Evolutionary conservation across 2,113 vertebrate genomes (phyloP).

Genomic region (Climacteris rufus): DNA sequence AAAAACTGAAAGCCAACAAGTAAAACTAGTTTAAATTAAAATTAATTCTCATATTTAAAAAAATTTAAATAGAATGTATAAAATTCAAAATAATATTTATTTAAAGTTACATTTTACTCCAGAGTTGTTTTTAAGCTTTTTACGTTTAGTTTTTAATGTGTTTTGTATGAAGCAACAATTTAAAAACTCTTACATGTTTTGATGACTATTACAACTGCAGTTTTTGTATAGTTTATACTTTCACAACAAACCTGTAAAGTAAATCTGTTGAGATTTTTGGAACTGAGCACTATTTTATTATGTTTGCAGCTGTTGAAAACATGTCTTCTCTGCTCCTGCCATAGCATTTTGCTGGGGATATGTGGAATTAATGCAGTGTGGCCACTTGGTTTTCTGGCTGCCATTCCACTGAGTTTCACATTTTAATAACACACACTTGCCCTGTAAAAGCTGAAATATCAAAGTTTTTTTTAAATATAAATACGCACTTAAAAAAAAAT

Average conservation of each 20-base stretch:
- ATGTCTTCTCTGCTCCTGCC: not conserved
- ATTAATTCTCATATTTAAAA: not conserved
- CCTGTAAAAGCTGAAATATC: not conserved
- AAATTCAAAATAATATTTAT: not conserved
- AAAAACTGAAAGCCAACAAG: not conserved
- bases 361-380: not conserved
- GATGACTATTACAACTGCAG: not conserved
- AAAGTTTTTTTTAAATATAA: not conserved
- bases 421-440: not conserved
- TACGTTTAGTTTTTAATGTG: not conserved
- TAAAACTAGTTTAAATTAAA: not conserved
- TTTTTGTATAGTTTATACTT: not conserved
- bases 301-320: not conserved
- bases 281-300: not conserved
- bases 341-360: not conserved
- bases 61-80: not conserved
- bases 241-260: not conserved
- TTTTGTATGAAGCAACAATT: not conserved
- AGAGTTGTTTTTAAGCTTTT: not conserved
- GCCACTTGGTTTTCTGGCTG: not conserved
- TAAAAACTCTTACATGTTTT: not conserved
- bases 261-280: not conserved
- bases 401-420: not conserved
- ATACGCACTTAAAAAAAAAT: not conserved
- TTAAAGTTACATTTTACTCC: not conserved